Evolutionary conservation across 2,888 invertebrate genomes (phyloP).

Genomic region (Acrobasis repandana): DNA sequence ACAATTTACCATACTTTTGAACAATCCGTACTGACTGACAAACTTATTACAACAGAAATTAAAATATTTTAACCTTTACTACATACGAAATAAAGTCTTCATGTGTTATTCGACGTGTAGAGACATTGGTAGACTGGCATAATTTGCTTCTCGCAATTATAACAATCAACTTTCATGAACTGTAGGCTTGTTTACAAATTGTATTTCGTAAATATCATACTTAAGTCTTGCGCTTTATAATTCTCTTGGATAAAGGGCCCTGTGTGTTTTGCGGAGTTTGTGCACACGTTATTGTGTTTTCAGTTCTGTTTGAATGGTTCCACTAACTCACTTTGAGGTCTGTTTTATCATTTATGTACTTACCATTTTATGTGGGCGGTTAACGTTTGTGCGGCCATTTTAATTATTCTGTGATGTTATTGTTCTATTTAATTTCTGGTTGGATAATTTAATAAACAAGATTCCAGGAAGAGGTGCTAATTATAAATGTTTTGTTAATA

Average conservation of each 20-base stretch:
- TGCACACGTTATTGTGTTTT: slow-evolving; percentile 22
- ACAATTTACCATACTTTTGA: slow-evolving; percentile 39
- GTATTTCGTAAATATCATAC: slow-evolving; percentile 44
- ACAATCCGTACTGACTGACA: slow-evolving; percentile 37
- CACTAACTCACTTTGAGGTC: slow-evolving; percentile 4
- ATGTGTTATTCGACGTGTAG: not conserved
- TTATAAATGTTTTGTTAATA: not conserved
- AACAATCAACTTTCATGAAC: slow-evolving; percentile 52
- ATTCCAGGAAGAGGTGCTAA: not conserved
- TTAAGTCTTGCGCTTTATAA: slow-evolving; percentile 40
- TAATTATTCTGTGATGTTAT: not conserved
- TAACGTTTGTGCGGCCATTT: not conserved
- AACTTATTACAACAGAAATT: slow-evolving; percentile 28
- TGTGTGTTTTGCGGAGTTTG: slow-evolving; percentile 24
- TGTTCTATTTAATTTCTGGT: not conserved
- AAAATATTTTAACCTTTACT: slow-evolving; percentile 2
- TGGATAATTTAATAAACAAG: not conserved
- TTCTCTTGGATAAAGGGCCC: slow-evolving; percentile 37
- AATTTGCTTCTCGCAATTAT: slow-evolving; percentile 51
- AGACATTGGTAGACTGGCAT: slow-evolving; percentile 36
- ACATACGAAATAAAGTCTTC: not conserved
- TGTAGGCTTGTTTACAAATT: slow-evolving; percentile 50
- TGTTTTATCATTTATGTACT: slow-evolving; percentile 4
- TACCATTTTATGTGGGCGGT: slow-evolving; percentile 3
- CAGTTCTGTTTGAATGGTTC: slow-evolving; percentile 18